Evolutionary conservation across 2,888 invertebrate genomes (phyloP), one percentile per base, ranked within the genome.

Genomic region (Prosopocoilus inquinatus): DNA sequence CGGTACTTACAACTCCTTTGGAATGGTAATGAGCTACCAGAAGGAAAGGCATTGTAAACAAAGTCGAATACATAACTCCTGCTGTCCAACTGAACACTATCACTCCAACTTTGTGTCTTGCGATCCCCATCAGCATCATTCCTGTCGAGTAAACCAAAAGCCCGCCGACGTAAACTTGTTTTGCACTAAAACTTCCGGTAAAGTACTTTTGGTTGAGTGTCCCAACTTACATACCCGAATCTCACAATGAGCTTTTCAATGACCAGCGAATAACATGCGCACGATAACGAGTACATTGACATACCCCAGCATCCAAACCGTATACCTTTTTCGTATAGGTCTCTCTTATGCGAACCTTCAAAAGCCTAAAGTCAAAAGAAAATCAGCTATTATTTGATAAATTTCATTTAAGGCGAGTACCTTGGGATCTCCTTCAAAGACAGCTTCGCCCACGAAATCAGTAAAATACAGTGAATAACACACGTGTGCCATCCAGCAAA

Each of bases 401-500:
- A 50, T 75, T 78, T 7, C 3, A 2, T n/a, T n/a, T n/a, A 79
- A 28, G 5, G 20, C 1, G 20, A 28, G 20, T 73, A 88, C 90
- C 71, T 84, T 85, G n/a, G 93, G 94, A 78, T 91, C 84, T 0
- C 94, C 94, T n/a, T 84, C 83, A 72, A 90, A 95, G 12, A 94
- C 92, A 9, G 91, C 88, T 76, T 95, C 93, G 0, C 93, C 94
- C 1, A 94, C 96, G 71, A 96, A 97, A 78, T 96, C 96, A 0
- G 96, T 97, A 75, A 97, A 96, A 76, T 96, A 96, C 4, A 97
- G 80, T 0, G 96, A 96, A 74, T 96, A 97, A 75, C 96, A 96
- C 43, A 97, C 95, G 66, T 97, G 91, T 0, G 96, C 94, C 95
- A 96, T 96, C 96, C 96, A 97, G 72, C 95, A 96, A 78, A 96